These are phyloP conservation scores for Sussaba pulchella DNA, from an alignment of 2,888 invertebrate genomes.

Conservation along the genomic window DNA sequence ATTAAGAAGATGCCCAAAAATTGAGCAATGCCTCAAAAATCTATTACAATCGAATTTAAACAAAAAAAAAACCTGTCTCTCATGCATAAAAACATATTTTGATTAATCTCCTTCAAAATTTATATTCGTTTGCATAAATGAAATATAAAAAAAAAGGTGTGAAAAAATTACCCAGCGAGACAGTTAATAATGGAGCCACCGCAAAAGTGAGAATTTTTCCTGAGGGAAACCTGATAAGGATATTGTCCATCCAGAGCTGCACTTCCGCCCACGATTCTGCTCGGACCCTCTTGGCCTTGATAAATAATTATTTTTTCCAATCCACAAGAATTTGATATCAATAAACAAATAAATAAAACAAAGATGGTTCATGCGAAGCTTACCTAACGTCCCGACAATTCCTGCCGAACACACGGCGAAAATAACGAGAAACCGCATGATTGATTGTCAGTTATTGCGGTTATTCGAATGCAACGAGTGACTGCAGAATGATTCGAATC, in stretches of 20 bases:
- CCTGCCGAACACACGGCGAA: slow-evolving; percentile 24
- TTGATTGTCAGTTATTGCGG: slow-evolving; percentile 13
- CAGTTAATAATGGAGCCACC: slow-evolving; percentile 87
- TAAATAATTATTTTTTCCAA: background rate
- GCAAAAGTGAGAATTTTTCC: slow-evolving; percentile 34
- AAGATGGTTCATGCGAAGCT: background rate
- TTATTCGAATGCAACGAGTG: background rate
- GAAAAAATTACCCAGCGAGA: slow-evolving; percentile 83
- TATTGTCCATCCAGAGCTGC: slow-evolving; percentile 51
- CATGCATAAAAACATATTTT: too few species aligned
- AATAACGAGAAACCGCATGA: slow-evolving; percentile 36
- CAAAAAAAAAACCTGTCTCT: too few species aligned
- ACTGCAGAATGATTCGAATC: slow-evolving; percentile 9
- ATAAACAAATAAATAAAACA: background rate
- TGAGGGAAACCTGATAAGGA: slow-evolving; percentile 57
- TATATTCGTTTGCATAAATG: too few species aligned
- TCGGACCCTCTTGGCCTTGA: background rate
- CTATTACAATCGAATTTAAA: too few species aligned
- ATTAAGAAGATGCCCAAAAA: too few species aligned
- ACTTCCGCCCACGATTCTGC: slow-evolving; percentile 49
- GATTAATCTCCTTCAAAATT: too few species aligned
- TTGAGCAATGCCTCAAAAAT: too few species aligned
- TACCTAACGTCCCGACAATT: slow-evolving; percentile 33
- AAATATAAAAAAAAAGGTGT: too few species aligned
- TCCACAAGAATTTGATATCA: too few species aligned